Conservation (phyloP, 2,888 invertebrate genomes). For the Hecatera dysodea region DNA sequence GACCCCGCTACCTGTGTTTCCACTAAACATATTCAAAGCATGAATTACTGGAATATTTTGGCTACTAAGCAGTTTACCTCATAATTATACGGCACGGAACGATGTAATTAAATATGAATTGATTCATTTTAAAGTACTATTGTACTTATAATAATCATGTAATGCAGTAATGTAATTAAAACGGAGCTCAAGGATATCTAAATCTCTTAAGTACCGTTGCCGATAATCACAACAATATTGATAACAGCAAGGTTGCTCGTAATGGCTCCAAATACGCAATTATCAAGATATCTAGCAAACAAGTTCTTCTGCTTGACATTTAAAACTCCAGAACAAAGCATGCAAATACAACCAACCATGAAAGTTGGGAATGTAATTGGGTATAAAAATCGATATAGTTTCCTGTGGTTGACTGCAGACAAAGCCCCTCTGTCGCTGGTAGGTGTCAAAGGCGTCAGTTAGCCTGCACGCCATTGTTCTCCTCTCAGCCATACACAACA, state of each 20-base stretch:
- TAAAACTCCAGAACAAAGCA: background rate
- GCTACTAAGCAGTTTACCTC: conserved; percentile 31
- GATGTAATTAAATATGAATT: conserved; percentile 24
- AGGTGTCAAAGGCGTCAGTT: conserved; percentile 17
- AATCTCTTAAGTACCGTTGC: background rate
- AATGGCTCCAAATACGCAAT: conserved; percentile 1
- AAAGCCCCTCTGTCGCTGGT: background rate
- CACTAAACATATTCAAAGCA: conserved; percentile 44
- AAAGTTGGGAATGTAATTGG: background rate
- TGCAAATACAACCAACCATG: background rate
- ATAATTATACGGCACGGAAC: conserved; percentile 44
- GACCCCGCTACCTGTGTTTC: conserved; percentile 23
- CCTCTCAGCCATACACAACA: conserved; percentile 31
- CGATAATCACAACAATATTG: background rate
- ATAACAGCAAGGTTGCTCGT: background rate
- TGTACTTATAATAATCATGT: background rate
- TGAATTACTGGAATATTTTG: conserved; percentile 46
- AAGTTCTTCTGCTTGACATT: background rate
- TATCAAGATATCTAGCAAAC: background rate
- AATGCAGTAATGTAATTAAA: conserved; percentile 17
- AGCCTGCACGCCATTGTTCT: conserved; percentile 19
- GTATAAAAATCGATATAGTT: conserved; percentile 8
- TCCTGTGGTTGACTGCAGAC: conserved; percentile 1
- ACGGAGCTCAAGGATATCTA: background rate
- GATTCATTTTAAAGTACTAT: conserved; percentile 14